A percentile compares a stretch with the other conserved stretches of the same genome.
phyloP scores from a whole-genome alignment of 2,113 vertebrate species.

The Halcyon senegalensis region DNA sequence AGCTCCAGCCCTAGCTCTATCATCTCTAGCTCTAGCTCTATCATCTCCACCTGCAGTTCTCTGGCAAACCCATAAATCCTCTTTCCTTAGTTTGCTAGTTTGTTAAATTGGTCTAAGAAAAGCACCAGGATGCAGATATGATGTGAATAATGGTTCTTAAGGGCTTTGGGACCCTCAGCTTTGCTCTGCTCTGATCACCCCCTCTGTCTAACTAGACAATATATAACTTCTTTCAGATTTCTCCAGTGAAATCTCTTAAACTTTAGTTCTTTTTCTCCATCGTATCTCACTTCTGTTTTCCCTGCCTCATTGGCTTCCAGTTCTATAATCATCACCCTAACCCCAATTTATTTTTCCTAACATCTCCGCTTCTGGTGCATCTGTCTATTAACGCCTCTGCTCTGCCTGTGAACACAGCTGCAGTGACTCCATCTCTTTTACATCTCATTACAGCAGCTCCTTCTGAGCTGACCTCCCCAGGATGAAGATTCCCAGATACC shows the following conservation, averaged over 20 bases:
- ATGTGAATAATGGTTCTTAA: not conserved
- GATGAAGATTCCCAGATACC: not conserved
- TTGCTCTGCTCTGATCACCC: not conserved
- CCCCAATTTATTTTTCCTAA: constrained; percentile 17
- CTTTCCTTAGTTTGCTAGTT: not conserved
- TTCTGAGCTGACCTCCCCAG: constrained; percentile 2
- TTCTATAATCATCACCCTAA: not conserved
- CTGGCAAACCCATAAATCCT: not conserved
- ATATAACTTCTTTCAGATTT: not conserved
- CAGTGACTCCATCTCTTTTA: not conserved
- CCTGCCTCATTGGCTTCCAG: not conserved
- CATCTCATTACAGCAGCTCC: constrained; percentile 12
- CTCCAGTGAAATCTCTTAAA: not conserved
- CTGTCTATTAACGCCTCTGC: constrained; percentile 34
- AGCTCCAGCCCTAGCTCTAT: not conserved
- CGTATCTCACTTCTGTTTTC: not conserved
- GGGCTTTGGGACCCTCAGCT: not conserved
- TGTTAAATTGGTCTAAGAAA: not conserved
- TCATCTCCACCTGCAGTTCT: not conserved
- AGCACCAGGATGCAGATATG: not conserved
- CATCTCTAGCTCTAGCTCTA: not conserved
- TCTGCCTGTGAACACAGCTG: not conserved
- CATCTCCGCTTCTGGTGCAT: constrained; percentile 17
- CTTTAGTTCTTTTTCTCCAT: not conserved
- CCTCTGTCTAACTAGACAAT: not conserved